Evolutionary conservation across 2,888 invertebrate genomes (phyloP).

Genomic region (Iselma pallidipennis): DNA sequence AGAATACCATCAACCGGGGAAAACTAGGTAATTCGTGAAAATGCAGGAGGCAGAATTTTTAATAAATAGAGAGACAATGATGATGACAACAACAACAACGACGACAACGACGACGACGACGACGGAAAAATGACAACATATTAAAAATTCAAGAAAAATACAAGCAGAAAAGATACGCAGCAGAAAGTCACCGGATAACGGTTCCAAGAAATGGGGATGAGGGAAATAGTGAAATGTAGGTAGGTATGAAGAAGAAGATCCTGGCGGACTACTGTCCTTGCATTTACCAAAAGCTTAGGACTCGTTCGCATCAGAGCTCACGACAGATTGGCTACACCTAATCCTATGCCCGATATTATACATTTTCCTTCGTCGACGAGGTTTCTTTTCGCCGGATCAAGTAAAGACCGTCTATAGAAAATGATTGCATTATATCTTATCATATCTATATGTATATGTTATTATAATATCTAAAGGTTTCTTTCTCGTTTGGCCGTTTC

Average conservation of each 20-base stretch:
- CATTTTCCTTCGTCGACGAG: conserved; percentile 39
- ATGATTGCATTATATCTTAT: conserved; percentile 21
- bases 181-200: no score
- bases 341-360: conserved; percentile 54
- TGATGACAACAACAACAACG: no score
- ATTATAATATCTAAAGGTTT: no score
- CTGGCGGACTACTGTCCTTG: conserved; percentile 41
- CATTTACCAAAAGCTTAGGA: conserved; percentile 47
- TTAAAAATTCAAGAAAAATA: conserved; percentile 25
- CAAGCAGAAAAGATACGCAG: conserved; percentile 11
- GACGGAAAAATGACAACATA: no score
- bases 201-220: conserved; percentile 16
- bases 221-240: no score
- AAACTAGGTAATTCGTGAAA: no score
- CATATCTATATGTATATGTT: background rate
- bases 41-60: no score
- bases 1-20: no score
- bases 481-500: background rate
- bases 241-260: background rate
- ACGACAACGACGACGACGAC: no score
- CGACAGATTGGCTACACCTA: conserved; percentile 55
- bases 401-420: conserved; percentile 21
- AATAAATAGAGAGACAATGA: no score
- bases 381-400: conserved; percentile 8
- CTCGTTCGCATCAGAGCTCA: conserved; percentile 49